A percentile compares a stretch with the other conserved stretches of the same genome.
These are phyloP conservation scores for Petroica traversi DNA, from an alignment of 2,113 vertebrate genomes.

Conservation along the genomic window DNA sequence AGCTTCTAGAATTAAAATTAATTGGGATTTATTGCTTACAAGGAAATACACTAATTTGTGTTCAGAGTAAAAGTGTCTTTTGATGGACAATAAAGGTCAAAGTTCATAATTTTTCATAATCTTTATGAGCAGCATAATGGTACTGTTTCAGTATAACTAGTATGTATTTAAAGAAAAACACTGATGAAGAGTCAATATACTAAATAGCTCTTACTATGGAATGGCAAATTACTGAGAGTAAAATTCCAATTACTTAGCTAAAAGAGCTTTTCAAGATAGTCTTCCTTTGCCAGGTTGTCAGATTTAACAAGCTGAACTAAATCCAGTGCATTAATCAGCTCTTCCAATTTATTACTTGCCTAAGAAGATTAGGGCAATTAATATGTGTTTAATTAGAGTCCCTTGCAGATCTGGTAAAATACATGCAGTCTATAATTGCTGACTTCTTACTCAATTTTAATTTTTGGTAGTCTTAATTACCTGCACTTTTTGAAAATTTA, in stretches of 20 bases:
- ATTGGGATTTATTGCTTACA: slow-evolving; percentile 61
- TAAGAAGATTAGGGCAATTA: slow-evolving; percentile 72
- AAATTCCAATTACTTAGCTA: slow-evolving; percentile 69
- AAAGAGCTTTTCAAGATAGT: slow-evolving; percentile 64
- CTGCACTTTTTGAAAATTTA: slow-evolving; percentile 22
- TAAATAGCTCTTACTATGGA: slow-evolving; percentile 48
- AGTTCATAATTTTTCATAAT: slow-evolving; percentile 26
- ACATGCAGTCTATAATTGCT: slow-evolving; percentile 36
- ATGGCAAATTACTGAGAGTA: slow-evolving; percentile 53
- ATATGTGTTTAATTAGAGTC: slow-evolving; percentile 70
- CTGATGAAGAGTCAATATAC: slow-evolving; percentile 25
- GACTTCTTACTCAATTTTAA: slow-evolving; percentile 45
- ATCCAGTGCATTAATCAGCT: slow-evolving; percentile 71
- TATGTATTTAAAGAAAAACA: not conserved
- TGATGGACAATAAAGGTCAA: slow-evolving; percentile 57
- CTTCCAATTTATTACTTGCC: slow-evolving; percentile 70
- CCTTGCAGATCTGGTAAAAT: slow-evolving; percentile 57
- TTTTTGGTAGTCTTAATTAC: slow-evolving; percentile 62
- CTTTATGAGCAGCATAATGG: slow-evolving; percentile 19
- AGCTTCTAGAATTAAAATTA: slow-evolving; percentile 64
- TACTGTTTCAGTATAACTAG: slow-evolving; percentile 25
- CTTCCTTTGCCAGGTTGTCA: slow-evolving; percentile 62
- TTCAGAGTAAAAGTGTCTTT: slow-evolving; percentile 36
- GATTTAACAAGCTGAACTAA: slow-evolving; percentile 73
- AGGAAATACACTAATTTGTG: slow-evolving; percentile 45